A percentile compares a stretch with the other conserved stretches of the same genome.
Evolutionary conservation across 2,797 vertebrate species (phyloP).

Genomic region (Scarus forsteni): DNA sequence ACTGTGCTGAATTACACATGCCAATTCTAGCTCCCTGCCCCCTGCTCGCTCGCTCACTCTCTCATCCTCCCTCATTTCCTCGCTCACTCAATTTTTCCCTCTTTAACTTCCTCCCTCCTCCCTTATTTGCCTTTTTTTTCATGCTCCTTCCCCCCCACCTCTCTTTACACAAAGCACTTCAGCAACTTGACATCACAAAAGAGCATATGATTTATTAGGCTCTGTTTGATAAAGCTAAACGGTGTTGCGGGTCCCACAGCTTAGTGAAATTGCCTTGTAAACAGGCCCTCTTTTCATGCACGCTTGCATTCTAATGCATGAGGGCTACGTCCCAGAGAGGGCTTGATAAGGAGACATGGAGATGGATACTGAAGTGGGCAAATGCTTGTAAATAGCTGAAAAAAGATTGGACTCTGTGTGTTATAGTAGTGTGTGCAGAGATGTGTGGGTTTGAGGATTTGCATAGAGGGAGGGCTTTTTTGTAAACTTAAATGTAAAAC

Average conservation of each 20-base stretch:
- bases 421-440: conserved; percentile 32
- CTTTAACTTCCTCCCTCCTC: conserved; percentile 40
- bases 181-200: conserved; percentile 94
- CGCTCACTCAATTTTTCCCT: conserved; percentile 37
- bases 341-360: conserved; percentile 80
- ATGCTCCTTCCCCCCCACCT: conserved; percentile 19
- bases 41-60: conserved; percentile 52
- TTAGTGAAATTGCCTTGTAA: conserved; percentile 94
- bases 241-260: conserved; percentile 89
- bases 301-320: conserved; percentile 79
- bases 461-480: conserved; percentile 10
- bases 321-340: conserved; percentile 82
- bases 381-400: conserved; percentile 51
- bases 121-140: conserved; percentile 37
- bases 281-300: conserved; percentile 81
- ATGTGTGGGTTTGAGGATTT: neutral
- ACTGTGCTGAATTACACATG: conserved; percentile 95
- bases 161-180: conserved; percentile 88
- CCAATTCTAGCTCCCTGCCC: conserved; percentile 84
- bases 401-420: conserved; percentile 41
- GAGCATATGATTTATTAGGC: conserved; percentile 99
- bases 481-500: conserved; percentile 16
- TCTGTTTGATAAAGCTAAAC: conserved; percentile 92
- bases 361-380: conserved; percentile 69
- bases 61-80: conserved; percentile 54